Base-by-base conservation (phyloP, 2,113 vertebrate species). In the Aleadryas rufinucha region DNA sequence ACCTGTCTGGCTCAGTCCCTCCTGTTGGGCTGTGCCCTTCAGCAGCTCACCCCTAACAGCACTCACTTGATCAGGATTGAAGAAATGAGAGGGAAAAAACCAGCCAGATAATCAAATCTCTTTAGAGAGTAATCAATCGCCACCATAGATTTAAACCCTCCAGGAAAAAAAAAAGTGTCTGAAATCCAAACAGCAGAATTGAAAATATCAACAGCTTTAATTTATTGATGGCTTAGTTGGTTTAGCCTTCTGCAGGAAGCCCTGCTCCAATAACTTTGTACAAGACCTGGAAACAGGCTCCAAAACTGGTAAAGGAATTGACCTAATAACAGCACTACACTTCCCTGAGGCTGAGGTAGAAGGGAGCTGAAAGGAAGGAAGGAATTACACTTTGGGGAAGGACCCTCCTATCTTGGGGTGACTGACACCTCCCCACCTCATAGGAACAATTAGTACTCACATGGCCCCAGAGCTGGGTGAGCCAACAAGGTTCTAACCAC, bases 141-240 rank as follows among this genome's bases (percentile, higher is more conserved):
- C 60, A 86, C 54, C 47, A 69, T 9, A 63, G 68, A 86, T 72
- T 70, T 77, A 86, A 95, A 77, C 24, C 28, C 59, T 90, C 27
- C 39, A 70, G 63, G 49, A 47, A 47, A 59, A 76, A 78, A 45
- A 39, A 64, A 21, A 24, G 8, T 16, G 35, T 41, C 53, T 60
- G n/a, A 72, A 86, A 61, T 68, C 35, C 35, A 66, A 94, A 83
- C 27, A 94, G 66, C 53, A 83, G 60, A 90, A 78, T 0, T 92
- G 79, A 75, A 95, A 87, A 89, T 60, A 82, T 9, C 60, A 63
- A 37, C 31, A 78, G 49, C 37, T 74, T 45, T 77, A 22, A 69
- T 54, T 70, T 79, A 54, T 8, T 56, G 69, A 60, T 41, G 47
- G 47, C 26, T 90, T 60, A 44, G 41, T 53, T 86, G 35, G 37